These are phyloP conservation scores for Lophius piscatorius DNA, from an alignment of 2,113 vertebrate genomes.

Conservation along the genomic window DNA sequence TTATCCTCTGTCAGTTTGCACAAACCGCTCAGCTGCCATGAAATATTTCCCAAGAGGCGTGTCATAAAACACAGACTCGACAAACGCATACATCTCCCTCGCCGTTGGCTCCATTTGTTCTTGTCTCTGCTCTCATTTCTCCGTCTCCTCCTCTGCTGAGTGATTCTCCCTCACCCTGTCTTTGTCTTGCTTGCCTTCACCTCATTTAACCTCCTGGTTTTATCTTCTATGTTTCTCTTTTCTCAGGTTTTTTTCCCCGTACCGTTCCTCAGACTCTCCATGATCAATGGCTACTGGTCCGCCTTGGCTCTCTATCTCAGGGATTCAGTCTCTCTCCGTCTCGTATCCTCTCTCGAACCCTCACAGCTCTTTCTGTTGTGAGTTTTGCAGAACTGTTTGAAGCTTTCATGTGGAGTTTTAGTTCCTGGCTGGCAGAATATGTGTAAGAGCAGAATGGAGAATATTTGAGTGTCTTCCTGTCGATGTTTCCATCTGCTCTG, in stretches of 20 bases:
- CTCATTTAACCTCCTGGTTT: conserved; percentile 57
- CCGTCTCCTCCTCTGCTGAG: conserved; percentile 35
- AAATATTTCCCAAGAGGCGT: conserved; percentile 53
- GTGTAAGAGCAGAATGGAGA: conserved; percentile 17
- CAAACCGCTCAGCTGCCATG: conserved; percentile 48
- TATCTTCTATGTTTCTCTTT: conserved; percentile 44
- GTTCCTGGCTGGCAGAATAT: conserved; percentile 10
- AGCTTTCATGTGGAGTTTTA: conserved; percentile 39
- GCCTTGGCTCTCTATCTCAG: conserved; percentile 40
- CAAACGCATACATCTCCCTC: conserved; percentile 57
- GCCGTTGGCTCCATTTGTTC: conserved; percentile 57
- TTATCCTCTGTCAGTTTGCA: conserved; percentile 46
- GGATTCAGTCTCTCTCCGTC: conserved; percentile 31
- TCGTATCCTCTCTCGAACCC: conserved; percentile 14
- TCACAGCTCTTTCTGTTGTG: conserved; percentile 31
- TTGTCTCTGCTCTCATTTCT: conserved; percentile 43
- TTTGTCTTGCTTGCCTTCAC: conserved; percentile 51
- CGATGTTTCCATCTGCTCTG: conserved; percentile 42
- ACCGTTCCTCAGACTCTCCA: neutral
- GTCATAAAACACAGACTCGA: conserved; percentile 56
- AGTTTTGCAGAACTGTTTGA: conserved; percentile 28
- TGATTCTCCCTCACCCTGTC: conserved; percentile 37
- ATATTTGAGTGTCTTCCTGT: conserved; percentile 17
- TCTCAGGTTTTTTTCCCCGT: conserved; percentile 28
- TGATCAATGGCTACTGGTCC: conserved; percentile 39